Base-by-base conservation (phyloP, 2,888 invertebrate genomes). In the Euplexia lucipara region DNA sequence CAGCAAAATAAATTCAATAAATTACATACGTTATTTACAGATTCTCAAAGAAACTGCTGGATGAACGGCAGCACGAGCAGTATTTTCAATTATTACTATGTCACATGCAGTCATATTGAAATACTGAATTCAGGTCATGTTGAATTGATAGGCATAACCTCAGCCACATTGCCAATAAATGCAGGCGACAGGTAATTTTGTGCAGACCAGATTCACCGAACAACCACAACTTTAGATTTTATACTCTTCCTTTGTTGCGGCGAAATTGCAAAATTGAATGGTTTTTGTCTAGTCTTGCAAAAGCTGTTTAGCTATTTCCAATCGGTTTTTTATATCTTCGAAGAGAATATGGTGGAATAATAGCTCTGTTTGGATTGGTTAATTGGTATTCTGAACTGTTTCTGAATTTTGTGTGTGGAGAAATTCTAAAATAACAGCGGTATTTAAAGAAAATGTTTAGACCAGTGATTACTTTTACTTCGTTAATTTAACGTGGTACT, bases 121-220 rank as follows among this genome's bases (percentile, higher is more conserved):
- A 61, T 64, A 65, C 68, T 58, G 20, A 47, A 73, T 66, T 52
- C 63, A 75, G 77, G 75, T 77, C 73, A 68, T 54, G 57, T 52
- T 66, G 53, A 34, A 48, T 53, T 66, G 32, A 59, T 57, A 63
- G 60, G 69, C 68, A 65, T 56, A 63, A 42, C 58, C 12, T 48
- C 56, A 59, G 35, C 70, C 18, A 42, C 53, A 70, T 78, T 70
- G 52, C 66, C 74, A 74, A 77, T 77, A 78, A 56, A 68, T 82
- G 82, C 65, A 68, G 5, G 61, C 34, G 82, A 79, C 82, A 82
- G 82, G 77, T 82, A 73, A 82, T 80, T n/a, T 71, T 76, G 56
- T 53, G 26, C 52, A 70, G 34, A 35, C 47, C 54, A 65, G 34
- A 70, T 65, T 34, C 41, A 47, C 30, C 49, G 58, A 51, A 59